These are phyloP conservation scores for Azorinus chamasolen DNA, from an alignment of 2,888 invertebrate species.

Conservation along the genomic window DNA sequence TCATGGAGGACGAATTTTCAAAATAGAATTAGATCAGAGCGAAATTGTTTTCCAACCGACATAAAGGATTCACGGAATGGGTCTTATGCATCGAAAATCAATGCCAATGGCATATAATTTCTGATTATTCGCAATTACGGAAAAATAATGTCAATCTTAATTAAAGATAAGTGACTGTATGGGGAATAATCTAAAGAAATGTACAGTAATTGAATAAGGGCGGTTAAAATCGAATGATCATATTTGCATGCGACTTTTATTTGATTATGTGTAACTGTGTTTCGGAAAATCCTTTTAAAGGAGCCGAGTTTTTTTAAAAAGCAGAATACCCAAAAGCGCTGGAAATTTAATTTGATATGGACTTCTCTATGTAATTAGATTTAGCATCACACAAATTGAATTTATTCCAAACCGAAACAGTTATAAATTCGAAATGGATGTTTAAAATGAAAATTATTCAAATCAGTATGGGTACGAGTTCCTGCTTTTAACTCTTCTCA, in stretches of 20 bases:
- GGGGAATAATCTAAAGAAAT: conserved; percentile 39
- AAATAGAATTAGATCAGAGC: conserved; percentile 19
- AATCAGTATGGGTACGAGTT: conserved; percentile 9
- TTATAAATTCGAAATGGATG: conserved; percentile 42
- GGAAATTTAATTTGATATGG: conserved; percentile 63
- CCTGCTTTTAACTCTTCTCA: conserved; percentile 41
- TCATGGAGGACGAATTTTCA: conserved; percentile 10
- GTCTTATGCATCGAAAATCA: conserved; percentile 32
- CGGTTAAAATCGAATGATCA: conserved; percentile 60
- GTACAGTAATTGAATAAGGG: conserved; percentile 54
- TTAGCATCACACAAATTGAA: conserved; percentile 20
- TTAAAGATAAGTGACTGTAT: conserved; percentile 55
- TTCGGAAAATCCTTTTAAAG: conserved; percentile 60
- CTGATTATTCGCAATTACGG: conserved; percentile 57
- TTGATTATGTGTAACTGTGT: conserved; percentile 52
- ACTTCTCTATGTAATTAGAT: conserved; percentile 33
- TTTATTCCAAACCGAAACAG: conserved; percentile 47
- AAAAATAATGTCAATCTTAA: conserved; percentile 44
- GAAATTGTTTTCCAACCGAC: conserved; percentile 28
- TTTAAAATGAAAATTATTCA: conserved; percentile 32
- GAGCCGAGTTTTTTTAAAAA: conserved; percentile 67
- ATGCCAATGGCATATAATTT: conserved; percentile 53
- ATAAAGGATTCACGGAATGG: conserved; percentile 17
- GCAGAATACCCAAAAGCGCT: conserved; percentile 65
- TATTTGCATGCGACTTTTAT: conserved; percentile 62